Conservation (phyloP, 2,888 invertebrate species). For the Hedychridium roseum region DNA sequence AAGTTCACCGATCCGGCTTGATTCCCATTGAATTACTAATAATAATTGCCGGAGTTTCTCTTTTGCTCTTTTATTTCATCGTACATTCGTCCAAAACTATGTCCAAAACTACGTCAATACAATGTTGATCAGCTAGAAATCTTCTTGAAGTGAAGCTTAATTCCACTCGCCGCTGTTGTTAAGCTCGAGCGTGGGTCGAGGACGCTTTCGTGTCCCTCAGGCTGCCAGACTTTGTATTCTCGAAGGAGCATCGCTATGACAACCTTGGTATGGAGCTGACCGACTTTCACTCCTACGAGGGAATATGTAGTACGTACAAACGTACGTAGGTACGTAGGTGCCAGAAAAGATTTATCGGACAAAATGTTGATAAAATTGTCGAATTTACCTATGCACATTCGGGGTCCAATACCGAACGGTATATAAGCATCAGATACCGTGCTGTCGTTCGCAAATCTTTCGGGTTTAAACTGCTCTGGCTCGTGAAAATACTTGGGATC, state of each 20-base stretch:
- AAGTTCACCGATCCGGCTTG: too few relatives aligned
- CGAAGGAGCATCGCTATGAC: conserved; percentile 46
- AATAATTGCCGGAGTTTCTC: too few relatives aligned
- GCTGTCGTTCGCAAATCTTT: conserved; percentile 43
- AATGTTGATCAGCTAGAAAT: too few relatives aligned
- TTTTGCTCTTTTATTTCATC: too few relatives aligned
- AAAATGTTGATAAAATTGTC: too few relatives aligned
- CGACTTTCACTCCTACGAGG: conserved; percentile 44
- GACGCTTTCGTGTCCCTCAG: conserved; percentile 32
- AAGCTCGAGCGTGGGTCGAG: conserved; percentile 51
- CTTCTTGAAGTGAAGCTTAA: conserved; percentile 48
- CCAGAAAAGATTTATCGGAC: too few relatives aligned
- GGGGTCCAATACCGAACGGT: conserved; percentile 50
- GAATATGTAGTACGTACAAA: too few relatives aligned
- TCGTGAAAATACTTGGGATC: conserved; percentile 48
- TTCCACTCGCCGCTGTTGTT: conserved; percentile 50
- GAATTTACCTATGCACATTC: conserved; percentile 41
- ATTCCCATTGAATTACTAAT: too few relatives aligned
- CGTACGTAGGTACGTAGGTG: too few relatives aligned
- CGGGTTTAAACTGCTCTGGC: conserved; percentile 45
- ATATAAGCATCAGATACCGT: conserved; percentile 50
- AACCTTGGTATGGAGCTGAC: conserved; percentile 52
- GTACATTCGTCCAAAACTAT: too few relatives aligned
- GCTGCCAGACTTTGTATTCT: conserved; percentile 47
- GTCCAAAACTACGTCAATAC: too few relatives aligned